phyloP scores from a whole-genome alignment of 1,140 invertebrate species.

The Cheumatopsyche charites region DNA sequence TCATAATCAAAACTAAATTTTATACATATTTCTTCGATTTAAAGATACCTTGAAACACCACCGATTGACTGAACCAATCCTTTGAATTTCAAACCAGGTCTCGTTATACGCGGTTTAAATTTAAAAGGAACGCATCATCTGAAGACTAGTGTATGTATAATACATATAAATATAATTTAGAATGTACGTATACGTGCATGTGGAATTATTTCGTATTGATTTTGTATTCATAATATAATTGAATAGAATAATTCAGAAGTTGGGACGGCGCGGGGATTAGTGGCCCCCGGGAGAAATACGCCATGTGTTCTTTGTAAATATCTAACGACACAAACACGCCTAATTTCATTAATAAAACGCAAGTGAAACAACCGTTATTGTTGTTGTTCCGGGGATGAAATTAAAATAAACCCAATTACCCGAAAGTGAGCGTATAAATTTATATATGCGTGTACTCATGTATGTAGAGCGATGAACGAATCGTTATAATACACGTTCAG shows the following conservation, averaged over 20 bases:
- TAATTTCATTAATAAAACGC: slow-evolving; percentile 34
- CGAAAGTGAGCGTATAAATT: background rate
- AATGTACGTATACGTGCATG: background rate
- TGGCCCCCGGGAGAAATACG: slow-evolving; percentile 35
- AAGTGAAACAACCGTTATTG: background rate
- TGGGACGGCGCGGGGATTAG: slow-evolving; percentile 30
- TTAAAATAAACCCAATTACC: slow-evolving; percentile 16
- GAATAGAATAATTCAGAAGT: slow-evolving; percentile 39
- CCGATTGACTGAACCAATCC: too few species aligned
- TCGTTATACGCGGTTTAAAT: too few species aligned
- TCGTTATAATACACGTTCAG: too few species aligned
- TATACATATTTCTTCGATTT: too few species aligned
- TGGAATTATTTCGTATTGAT: slow-evolving; percentile 29
- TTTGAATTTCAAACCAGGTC: too few species aligned
- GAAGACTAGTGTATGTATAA: too few species aligned
- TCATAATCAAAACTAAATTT: too few species aligned
- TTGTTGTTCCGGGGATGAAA: background rate
- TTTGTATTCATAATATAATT: slow-evolving; percentile 39
- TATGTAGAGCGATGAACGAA: too few species aligned
- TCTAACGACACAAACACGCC: slow-evolving; percentile 29
- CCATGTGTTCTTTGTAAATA: slow-evolving; percentile 40
- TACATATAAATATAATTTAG: background rate
- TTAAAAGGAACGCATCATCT: too few species aligned
- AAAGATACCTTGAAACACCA: too few species aligned
- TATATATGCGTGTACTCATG: too few species aligned